Percentiles rank a stretch among this genome's conserved stretches.
These are phyloP conservation scores for Agrochola macilenta DNA, from an alignment of 2,888 invertebrate species.

Conservation along the genomic window DNA sequence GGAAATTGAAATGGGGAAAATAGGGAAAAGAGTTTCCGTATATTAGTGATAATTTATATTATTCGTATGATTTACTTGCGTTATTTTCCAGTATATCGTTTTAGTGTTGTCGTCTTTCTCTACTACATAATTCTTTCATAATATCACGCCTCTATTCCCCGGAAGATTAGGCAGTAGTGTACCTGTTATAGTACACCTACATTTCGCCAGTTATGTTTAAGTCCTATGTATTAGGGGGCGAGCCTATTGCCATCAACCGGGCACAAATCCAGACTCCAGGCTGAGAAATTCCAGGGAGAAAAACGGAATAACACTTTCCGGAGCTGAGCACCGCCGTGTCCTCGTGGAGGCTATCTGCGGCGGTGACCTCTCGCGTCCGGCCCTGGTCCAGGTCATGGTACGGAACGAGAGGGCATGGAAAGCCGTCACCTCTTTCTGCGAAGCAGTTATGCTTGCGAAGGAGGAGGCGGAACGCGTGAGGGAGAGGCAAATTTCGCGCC, in stretches of 20 bases:
- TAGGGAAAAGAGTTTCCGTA: not conserved
- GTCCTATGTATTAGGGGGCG: not conserved
- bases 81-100: not conserved
- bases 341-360: too few species aligned
- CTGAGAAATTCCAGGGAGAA: not conserved
- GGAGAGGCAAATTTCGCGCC: too few species aligned
- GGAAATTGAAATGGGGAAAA: conserved; percentile 23
- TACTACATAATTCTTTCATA: not conserved
- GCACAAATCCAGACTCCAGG: not conserved
- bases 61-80: not conserved
- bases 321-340: too few species aligned
- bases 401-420: too few species aligned
- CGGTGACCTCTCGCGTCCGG: too few species aligned
- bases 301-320: not conserved
- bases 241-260: not conserved
- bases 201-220: not conserved
- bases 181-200: not conserved
- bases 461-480: too few species aligned
- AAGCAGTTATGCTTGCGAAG: too few species aligned
- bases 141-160: not conserved
- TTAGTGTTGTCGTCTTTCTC: too few species aligned
- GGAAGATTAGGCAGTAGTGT: not conserved
- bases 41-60: not conserved
- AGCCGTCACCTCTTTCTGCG: too few species aligned
- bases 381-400: too few species aligned